Evolutionary conservation across 2,797 vertebrate species (phyloP), one percentile per base, ranked within the genome.

Genomic region (Macrochelys suwanniensis): DNA sequence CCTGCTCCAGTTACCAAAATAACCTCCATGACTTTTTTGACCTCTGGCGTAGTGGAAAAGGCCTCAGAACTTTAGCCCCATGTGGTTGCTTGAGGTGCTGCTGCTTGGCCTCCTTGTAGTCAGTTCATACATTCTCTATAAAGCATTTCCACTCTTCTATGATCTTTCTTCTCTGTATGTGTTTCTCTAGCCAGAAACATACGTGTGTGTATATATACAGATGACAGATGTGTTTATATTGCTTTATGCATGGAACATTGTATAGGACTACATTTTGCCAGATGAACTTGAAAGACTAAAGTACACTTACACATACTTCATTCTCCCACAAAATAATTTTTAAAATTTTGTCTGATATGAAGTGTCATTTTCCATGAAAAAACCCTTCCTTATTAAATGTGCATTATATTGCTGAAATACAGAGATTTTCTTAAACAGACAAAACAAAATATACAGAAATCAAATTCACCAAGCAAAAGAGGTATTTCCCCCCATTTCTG

Each of bases 201-300:
- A 89, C 80, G 53, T 74, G 19, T 5, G 87, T 11, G 76, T 83
- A 49, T 92, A 84, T 13, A 51, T 82, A 23, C 49, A 83, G 80
- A 87, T 45, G 83, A 93, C 89, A 95, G 91, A 95, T 47, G 71
- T 56, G 83, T 96, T 96, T 96, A 93, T 31, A 31, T 37, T 84
- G 80, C 88, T 83, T 90, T 85, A 33, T 15, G 92, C 85, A 91
- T 91, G 90, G 78, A 92, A 91, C 25, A 37, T 53, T 2, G 31
- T 51, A 79, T 25, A 78, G n/a, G 49, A 84, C 42, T 88, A 65
- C 11, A 0, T 78, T 90, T 89, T 59, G 59, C 74, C 83, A 95
- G 88, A 94, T 82, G 47, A 96, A 92, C 5, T 88, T 49, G 81
- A 93, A 97, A 90, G 6, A 21, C 23, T 79, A 5, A n/a, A 89